These are phyloP conservation scores for Xerus rutilus DNA, from an alignment of 2,797 vertebrate genomes.

Conservation along the genomic window DNA sequence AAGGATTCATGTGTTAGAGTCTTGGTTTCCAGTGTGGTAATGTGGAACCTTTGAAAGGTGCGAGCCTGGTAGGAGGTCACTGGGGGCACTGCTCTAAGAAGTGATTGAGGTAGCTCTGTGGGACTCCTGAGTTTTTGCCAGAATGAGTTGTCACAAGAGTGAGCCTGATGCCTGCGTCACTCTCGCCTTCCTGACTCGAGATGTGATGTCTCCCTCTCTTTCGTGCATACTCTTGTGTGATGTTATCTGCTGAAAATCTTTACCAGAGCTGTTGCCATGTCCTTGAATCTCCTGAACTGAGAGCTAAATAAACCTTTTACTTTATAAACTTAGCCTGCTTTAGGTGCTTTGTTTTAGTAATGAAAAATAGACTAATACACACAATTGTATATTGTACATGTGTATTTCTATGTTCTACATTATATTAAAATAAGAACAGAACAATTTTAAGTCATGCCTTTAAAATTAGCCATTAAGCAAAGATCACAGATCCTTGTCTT, in stretches of 20 bases:
- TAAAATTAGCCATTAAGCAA: constrained; percentile 9
- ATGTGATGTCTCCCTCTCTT: neutral
- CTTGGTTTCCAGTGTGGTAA: neutral
- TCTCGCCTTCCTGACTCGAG: neutral
- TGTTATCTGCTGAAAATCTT: neutral
- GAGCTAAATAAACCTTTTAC: neutral
- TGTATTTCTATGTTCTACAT: neutral
- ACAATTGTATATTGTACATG: neutral
- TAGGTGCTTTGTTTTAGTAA: neutral
- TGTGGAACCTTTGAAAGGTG: neutral
- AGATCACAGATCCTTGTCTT: neutral
- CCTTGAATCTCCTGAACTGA: neutral
- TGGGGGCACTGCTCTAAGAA: neutral
- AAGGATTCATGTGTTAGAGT: neutral
- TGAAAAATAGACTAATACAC: neutral
- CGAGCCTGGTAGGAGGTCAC: neutral
- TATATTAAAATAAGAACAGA: constrained; percentile 29
- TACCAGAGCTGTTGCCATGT: neutral
- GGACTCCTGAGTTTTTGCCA: neutral
- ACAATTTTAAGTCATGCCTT: neutral
- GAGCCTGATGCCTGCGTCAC: neutral
- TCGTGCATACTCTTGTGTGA: neutral
- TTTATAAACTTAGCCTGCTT: neutral
- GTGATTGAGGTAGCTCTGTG: neutral
- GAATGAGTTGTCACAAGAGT: neutral